Evolutionary conservation across 92 coral and sea anemone species (phyloP).

Genomic region (Pocillopora grandis): DNA sequence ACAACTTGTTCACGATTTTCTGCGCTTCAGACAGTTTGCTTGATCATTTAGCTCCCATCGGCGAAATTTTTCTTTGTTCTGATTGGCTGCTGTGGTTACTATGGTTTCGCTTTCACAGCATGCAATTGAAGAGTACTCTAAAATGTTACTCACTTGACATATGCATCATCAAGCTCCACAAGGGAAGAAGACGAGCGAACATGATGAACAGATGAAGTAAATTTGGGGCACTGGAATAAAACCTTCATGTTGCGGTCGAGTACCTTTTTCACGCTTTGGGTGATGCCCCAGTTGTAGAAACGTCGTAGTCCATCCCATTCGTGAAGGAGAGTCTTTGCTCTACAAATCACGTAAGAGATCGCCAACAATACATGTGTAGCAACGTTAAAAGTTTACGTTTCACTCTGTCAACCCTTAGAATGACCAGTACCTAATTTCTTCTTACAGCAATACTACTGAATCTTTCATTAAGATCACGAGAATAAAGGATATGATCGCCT

Average conservation of each 20-base stretch:
- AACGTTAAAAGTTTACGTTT: neutral
- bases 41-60: too few relatives aligned
- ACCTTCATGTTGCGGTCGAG: constrained; percentile 78
- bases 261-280: constrained; percentile 76
- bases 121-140: neutral
- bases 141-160: constrained; percentile 59
- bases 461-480: too few relatives aligned
- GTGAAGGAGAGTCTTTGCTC: constrained; percentile 75
- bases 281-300: constrained; percentile 85
- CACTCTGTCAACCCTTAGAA: too few relatives aligned
- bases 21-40: too few relatives aligned
- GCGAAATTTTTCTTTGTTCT: neutral
- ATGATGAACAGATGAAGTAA: constrained; percentile 44
- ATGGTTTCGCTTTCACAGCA: neutral
- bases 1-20: too few relatives aligned
- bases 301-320: constrained; percentile 92
- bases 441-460: too few relatives aligned
- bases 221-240: constrained; percentile 67
- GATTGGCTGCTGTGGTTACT: neutral
- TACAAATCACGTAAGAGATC: neutral
- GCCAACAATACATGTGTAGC: neutral
- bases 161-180: constrained; percentile 82
- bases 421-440: too few relatives aligned
- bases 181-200: constrained; percentile 75
- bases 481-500: too few relatives aligned